A percentile compares a stretch with the other conserved stretches of the same genome.
Evolutionary conservation across 2,113 vertebrate genomes (phyloP).

Genomic region (Eonycteris spelaea): DNA sequence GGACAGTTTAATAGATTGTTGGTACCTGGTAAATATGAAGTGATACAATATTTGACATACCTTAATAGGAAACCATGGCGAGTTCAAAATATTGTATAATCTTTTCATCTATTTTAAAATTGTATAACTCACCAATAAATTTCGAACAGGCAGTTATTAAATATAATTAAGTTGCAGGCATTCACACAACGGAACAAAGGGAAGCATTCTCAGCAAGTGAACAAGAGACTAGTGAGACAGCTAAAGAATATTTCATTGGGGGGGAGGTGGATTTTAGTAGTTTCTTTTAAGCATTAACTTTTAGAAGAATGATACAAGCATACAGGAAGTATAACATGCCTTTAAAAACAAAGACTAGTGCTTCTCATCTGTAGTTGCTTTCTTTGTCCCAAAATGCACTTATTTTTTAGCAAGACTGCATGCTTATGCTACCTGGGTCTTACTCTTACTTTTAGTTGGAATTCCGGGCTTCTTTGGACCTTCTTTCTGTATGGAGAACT

Average conservation of each 20-base stretch:
- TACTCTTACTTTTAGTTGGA: neutral
- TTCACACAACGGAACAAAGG: constrained; percentile 66
- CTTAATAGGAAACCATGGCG: constrained; percentile 50
- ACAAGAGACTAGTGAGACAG: constrained; percentile 64
- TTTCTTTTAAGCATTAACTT: constrained; percentile 42
- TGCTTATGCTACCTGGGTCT: neutral
- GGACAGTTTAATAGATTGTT: constrained; percentile 24
- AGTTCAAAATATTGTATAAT: constrained; percentile 73
- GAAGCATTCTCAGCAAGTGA: constrained; percentile 59
- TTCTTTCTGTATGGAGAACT: neutral
- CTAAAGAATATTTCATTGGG: constrained; percentile 48
- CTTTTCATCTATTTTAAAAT: constrained; percentile 68
- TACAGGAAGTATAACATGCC: constrained; percentile 13
- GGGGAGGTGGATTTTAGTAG: constrained; percentile 40
- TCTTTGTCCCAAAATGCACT: neutral
- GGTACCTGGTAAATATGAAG: constrained; percentile 30
- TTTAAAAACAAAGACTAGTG: constrained; percentile 40
- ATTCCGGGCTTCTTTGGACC: neutral
- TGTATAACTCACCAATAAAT: constrained; percentile 70
- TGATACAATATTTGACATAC: constrained; percentile 50
- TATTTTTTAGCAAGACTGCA: neutral
- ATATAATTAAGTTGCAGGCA: constrained; percentile 73
- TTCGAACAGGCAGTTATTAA: constrained; percentile 73
- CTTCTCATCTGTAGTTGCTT: neutral
- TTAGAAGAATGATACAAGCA: constrained; percentile 44